Conservation (phyloP, 2,113 vertebrate species). For the Pterophyllum scalare region DNA sequence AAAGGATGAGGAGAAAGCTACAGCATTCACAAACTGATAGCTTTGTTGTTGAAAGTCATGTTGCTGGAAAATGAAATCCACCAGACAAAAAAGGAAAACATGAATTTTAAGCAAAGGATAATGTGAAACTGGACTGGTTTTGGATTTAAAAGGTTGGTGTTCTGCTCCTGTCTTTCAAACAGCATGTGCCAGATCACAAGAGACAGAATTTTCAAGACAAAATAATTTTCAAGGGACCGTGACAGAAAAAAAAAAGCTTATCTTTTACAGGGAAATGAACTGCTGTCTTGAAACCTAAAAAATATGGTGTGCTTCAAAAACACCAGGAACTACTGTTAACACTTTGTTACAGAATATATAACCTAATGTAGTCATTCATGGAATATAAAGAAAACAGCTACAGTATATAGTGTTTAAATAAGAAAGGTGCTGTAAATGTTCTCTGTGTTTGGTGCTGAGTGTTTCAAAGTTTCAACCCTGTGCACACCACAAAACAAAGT, state of each 20-base stretch:
- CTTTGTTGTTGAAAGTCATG: neutral
- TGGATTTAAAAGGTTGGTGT: neutral
- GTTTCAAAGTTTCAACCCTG: neutral
- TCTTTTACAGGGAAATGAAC: neutral
- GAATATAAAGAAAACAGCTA: neutral
- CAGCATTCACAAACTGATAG: conserved; percentile 13
- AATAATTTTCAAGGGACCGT: neutral
- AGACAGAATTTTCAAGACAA: neutral
- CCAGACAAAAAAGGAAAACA: conserved; percentile 19
- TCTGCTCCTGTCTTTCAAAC: neutral
- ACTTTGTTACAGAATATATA: neutral
- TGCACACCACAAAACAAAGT: neutral
- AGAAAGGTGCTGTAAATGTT: neutral
- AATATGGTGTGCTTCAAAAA: neutral
- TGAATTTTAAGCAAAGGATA: neutral
- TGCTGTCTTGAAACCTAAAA: neutral
- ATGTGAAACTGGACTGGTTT: neutral
- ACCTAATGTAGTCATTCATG: neutral
- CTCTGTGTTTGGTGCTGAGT: neutral
- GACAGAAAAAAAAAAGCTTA: neutral
- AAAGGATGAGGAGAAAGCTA: neutral
- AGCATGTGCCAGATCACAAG: neutral
- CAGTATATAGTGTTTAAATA: neutral
- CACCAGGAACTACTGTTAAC: neutral
- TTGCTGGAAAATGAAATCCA: conserved; percentile 27